Percentiles rank a stretch among this genome's conserved stretches.
Conservation (phyloP, 2,888 invertebrate genomes). For the Nudaria mundana region DNA sequence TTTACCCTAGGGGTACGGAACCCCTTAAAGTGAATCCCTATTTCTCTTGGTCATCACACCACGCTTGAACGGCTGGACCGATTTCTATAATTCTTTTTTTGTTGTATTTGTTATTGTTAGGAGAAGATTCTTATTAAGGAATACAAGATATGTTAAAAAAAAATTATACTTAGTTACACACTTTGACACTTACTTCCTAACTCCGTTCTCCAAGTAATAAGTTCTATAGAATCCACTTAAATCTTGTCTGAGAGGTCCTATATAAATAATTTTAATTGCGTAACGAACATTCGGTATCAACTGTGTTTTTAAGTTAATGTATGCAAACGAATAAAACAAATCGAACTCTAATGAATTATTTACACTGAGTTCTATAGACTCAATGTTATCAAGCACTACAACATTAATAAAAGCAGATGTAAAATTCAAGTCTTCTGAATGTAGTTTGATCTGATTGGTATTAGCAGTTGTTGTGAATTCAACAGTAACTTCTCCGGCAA, state of each 20-base stretch:
- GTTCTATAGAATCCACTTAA: constrained; percentile 84
- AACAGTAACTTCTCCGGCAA: constrained; percentile 72
- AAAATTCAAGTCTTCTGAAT: constrained; percentile 57
- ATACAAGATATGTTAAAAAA: background rate
- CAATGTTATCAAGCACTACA: constrained; percentile 23
- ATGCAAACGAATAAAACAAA: constrained; percentile 66
- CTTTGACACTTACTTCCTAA: constrained; percentile 65
- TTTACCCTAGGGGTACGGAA: too few species aligned
- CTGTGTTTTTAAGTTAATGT: constrained; percentile 60
- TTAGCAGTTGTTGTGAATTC: constrained; percentile 43
- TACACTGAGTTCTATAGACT: constrained; percentile 33
- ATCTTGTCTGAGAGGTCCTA: constrained; percentile 77
- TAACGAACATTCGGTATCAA: constrained; percentile 62
- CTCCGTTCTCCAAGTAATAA: constrained; percentile 72
- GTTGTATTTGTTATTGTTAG: too few species aligned
- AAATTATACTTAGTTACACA: background rate
- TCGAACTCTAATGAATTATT: constrained; percentile 53
- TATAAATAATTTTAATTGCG: constrained; percentile 73
- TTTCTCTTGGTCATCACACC: too few species aligned
- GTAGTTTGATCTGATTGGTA: constrained; percentile 60
- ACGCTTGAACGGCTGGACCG: too few species aligned
- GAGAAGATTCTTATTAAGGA: background rate
- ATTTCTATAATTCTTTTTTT: too few species aligned
- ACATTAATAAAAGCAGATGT: constrained; percentile 46
- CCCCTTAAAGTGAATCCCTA: too few species aligned